Evolutionary conservation across 2,888 invertebrate species (phyloP), one percentile per base, ranked within the genome.

Genomic region (Troglohyphantes excavatus): DNA sequence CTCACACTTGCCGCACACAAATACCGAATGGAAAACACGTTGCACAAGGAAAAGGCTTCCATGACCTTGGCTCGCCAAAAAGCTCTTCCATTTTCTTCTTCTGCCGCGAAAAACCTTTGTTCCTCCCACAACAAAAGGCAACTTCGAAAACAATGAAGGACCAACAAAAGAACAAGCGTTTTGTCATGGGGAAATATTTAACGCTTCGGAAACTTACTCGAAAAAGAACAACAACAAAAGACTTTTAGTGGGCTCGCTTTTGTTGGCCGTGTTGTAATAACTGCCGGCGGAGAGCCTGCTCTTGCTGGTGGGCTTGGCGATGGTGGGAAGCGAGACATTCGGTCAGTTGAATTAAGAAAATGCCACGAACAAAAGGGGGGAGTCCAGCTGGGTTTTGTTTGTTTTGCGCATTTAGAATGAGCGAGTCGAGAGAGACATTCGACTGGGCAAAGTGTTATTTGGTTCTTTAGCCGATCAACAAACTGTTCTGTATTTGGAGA

Each of bases 131-230:
- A 86, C 85, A 86, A 86, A 85, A 53, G 53, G 67, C 73, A 27
- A 78, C 76, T 86, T 70, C 68, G 85, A 46, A 86, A 86, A 86
- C 85, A 86, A 86, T 86, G 78, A 76, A 68, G n/a, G 68, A 78
- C 39, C 68, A 86, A 85, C 76, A 85, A 86, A 86, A 59, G 78
- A 43, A 70, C 85, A 86, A 53, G 78, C 85, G 78, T 59, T 76
- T 76, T 13, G 76, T 86, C 68, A 78, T 39, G 70, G 59, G 78
- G 78, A 86, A 86, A 86, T 86, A 78, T 86, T 86, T 76, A 68
- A 70, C 68, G 85, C 76, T 78, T 84, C 73, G 73, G 73, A 63
- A 73, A 65, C 61, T 68, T 61, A 70, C 19, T 21, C 59, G n/a
- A 75, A 75, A 46, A 76, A 43, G 67, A 75, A 84, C 84, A 84